Evolutionary conservation across 2,888 invertebrate species (phyloP).

Genomic region (Pheosia tremula): DNA sequence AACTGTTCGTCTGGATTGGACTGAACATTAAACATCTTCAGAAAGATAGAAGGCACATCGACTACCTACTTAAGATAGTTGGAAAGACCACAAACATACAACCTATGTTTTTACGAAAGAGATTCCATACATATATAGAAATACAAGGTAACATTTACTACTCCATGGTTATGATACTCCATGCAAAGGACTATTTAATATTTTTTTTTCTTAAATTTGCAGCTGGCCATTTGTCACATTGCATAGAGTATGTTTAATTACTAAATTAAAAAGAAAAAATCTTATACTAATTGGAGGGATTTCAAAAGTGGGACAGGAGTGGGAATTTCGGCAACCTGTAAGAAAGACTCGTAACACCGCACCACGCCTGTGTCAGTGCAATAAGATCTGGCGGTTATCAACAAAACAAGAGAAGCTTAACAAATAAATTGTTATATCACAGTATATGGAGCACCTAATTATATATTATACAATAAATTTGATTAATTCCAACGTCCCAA

Average conservation of each 20-base stretch:
- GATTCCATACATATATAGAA: constrained; percentile 36
- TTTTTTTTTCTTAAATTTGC: not conserved
- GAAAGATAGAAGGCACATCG: constrained; percentile 55
- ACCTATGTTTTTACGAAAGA: constrained; percentile 32
- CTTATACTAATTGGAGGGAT: constrained; percentile 29
- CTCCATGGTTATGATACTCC: not conserved
- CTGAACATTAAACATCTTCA: constrained; percentile 53
- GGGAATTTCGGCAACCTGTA: constrained; percentile 69
- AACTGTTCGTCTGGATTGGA: constrained; percentile 45
- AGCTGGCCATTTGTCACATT: not conserved
- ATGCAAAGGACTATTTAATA: not conserved
- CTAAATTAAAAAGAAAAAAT: constrained; percentile 7
- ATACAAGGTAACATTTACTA: constrained; percentile 35
- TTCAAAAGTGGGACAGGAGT: constrained; percentile 33
- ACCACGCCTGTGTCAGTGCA: constrained; percentile 41
- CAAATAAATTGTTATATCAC: constrained; percentile 21
- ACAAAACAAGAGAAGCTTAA: constrained; percentile 51
- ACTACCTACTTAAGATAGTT: constrained; percentile 54
- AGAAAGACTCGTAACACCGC: constrained; percentile 53
- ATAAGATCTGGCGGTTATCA: constrained; percentile 25
- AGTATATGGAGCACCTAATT: not conserved
- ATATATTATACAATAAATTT: not conserved
- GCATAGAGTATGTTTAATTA: constrained; percentile 24
- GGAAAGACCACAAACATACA: constrained; percentile 40
- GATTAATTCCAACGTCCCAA: not conserved